Evolutionary conservation across 2,888 invertebrate species (phyloP).

Genomic region (Leptinotarsa peninsularis): DNA sequence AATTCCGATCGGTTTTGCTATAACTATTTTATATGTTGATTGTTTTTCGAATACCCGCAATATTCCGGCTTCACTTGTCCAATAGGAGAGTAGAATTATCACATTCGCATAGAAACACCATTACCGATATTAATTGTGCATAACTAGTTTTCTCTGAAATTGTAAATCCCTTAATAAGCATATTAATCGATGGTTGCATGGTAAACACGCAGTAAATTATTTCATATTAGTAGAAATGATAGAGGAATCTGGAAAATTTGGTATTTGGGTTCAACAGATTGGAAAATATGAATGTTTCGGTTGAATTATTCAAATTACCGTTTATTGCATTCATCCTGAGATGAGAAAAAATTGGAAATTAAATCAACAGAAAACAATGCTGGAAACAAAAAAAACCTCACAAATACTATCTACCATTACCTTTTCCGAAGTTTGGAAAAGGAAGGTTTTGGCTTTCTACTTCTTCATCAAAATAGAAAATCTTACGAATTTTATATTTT

Average conservation of each 20-base stretch:
- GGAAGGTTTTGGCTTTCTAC: too few relatives aligned
- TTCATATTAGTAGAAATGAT: constrained; percentile 33
- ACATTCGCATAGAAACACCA: constrained; percentile 20
- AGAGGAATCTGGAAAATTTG: constrained; percentile 19
- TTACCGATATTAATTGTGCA: constrained; percentile 34
- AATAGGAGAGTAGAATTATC: constrained; percentile 19
- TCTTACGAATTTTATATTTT: too few relatives aligned
- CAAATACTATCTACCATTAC: too few relatives aligned
- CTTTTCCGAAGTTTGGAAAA: too few relatives aligned
- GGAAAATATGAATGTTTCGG: constrained; percentile 4
- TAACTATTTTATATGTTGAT: constrained; percentile 10
- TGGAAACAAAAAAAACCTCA: too few relatives aligned
- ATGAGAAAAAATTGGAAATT: neutral
- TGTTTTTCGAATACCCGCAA: constrained; percentile 15
- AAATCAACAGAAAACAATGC: neutral
- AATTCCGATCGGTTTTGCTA: constrained; percentile 2
- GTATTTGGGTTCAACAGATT: neutral
- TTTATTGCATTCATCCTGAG: neutral
- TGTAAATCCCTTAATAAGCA: constrained; percentile 34
- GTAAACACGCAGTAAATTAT: constrained; percentile 38
- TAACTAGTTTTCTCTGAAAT: constrained; percentile 26
- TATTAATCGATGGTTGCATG: constrained; percentile 30
- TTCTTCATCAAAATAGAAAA: too few relatives aligned
- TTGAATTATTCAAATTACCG: constrained; percentile 1
- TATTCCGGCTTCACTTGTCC: constrained; percentile 10